Base-by-base conservation (phyloP, 1,140 invertebrate species). In the Cydia fagiglandana region DNA sequence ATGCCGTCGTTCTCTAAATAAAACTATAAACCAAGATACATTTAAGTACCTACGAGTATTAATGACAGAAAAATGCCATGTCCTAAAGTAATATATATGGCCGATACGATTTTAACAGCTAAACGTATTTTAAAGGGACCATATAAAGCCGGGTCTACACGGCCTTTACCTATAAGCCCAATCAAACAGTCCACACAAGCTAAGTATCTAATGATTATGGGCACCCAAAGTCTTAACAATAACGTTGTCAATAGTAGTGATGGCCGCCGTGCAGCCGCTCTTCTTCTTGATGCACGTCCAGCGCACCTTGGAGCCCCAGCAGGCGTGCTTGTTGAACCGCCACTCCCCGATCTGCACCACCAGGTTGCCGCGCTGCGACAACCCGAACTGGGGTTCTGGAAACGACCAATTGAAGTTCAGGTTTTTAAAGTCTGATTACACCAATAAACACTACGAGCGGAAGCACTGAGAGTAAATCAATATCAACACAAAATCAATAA, bases 241-340 rank as follows among this genome's bases (percentile, higher is more conserved):
- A 24, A 91, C 86, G 68, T 92, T 90, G 56, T 92, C 88, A 2
- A 91, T 80, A 0, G 89, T 91, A 9, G 90, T 92, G n/a, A 91
- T 87, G 13, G 89, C 79, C 10, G 89, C 89, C 0, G 84, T 90
- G 74, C 90, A 92, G 0, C 90, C 89, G 9, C 79, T 82, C 75
- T 92, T 91, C 83, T 92, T 92, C 79, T 92, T 92, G 76, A 90
- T 89, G 75, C 90, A 92, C 0, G 87, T 88, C 90, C 90, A 92
- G 0, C 89, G 85, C 6, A 89, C 86, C 75, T 91, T 90, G 53
- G 87, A 87, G 0, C 90, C 89, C 87, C 89, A 90, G 53, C 84
- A 89, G 2, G 89, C 88, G 66, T 91, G 89, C 68, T 91, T 90
- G 78, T 91, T 91, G 76, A 92, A 92, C 0, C 90, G 81, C 88